Conservation (phyloP, 2,113 vertebrate genomes). For the Strigops habroptila region DNA sequence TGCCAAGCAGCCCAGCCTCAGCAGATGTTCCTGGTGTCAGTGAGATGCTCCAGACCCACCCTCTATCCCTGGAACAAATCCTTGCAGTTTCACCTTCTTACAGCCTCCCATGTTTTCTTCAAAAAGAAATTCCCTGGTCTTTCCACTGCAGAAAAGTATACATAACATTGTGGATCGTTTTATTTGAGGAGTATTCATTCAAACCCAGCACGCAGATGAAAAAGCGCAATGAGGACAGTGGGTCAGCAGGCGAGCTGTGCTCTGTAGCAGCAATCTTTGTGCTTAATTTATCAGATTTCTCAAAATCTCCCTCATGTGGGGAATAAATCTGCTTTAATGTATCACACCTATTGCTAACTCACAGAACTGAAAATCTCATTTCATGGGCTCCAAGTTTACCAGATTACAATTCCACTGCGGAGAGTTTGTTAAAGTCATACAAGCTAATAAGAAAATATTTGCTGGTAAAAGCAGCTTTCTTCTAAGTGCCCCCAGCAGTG, state of each 20-base stretch:
- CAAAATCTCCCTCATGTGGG: conserved; percentile 21
- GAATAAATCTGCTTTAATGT: conserved; percentile 56
- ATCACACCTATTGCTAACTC: conserved; percentile 63
- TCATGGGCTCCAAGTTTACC: conserved; percentile 67
- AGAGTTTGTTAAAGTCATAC: conserved; percentile 42
- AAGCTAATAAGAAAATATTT: background rate
- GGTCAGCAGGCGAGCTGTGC: background rate
- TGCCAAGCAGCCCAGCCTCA: background rate
- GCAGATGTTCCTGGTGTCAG: background rate
- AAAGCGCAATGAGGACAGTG: background rate
- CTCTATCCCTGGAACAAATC: background rate
- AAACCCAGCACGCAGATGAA: background rate
- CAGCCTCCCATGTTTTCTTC: background rate
- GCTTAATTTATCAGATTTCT: conserved; percentile 47
- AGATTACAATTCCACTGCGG: conserved; percentile 18
- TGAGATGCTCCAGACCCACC: background rate
- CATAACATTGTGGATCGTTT: accelerated
- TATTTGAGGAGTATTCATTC: background rate
- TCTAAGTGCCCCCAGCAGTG: background rate
- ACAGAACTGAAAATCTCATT: conserved; percentile 74
- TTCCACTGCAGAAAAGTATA: background rate
- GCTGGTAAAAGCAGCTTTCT: background rate
- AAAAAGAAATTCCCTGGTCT: background rate
- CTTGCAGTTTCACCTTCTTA: background rate
- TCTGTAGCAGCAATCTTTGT: background rate